Evolutionary conservation across 2,888 invertebrate species (phyloP).

Genomic region (Didymodactylos carnosus): DNA sequence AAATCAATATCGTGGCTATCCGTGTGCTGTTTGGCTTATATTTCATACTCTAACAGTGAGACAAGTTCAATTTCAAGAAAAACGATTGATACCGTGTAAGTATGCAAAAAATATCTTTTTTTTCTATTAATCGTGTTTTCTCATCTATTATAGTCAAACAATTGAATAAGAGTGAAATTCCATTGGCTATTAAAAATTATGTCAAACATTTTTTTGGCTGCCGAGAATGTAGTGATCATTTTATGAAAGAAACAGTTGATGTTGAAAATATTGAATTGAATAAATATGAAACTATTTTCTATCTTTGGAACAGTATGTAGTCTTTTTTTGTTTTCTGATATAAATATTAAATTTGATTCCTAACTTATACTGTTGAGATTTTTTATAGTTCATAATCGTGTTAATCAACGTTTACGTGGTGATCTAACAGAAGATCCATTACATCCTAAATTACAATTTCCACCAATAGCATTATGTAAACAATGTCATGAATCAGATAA

Average conservation of each 20-base stretch:
- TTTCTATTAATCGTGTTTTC: constrained; percentile 43
- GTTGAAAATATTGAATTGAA: constrained; percentile 49
- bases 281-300: constrained; percentile 55
- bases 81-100: background rate
- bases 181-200: constrained; percentile 45
- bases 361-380: too few relatives aligned
- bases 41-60: constrained; percentile 75
- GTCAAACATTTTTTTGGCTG: constrained; percentile 82
- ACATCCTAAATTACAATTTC: constrained; percentile 73
- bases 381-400: constrained; percentile 30
- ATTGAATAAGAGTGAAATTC: background rate
- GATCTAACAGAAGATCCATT: constrained; percentile 67
- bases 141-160: background rate
- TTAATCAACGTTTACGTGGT: constrained; percentile 64
- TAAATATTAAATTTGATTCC: too few relatives aligned
- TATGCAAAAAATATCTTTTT: too few relatives aligned
- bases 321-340: background rate
- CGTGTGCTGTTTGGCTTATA: constrained; percentile 79
- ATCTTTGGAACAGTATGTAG: constrained; percentile 62
- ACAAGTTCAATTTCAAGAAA: constrained; percentile 10
- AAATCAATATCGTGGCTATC: constrained; percentile 57
- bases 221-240: constrained; percentile 67
- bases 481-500: constrained; percentile 19
- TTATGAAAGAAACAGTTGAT: constrained; percentile 56
- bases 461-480: constrained; percentile 47